Base-by-base conservation (phyloP, 2,888 invertebrate genomes). In the Timandra comae region DNA sequence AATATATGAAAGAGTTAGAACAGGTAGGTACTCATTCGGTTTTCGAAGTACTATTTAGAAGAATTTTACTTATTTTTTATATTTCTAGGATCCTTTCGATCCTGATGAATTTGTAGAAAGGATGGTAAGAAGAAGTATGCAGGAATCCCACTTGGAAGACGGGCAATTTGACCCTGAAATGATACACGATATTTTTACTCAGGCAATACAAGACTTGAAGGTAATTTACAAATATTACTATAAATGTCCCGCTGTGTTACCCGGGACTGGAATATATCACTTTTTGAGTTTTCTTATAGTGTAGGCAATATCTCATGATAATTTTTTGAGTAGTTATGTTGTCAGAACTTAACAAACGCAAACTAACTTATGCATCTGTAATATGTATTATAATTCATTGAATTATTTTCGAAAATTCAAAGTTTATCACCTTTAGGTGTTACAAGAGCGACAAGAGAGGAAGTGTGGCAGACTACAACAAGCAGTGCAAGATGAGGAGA, bases 61-160 rank as follows among this genome's bases (percentile, higher is more conserved):
- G 3, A 8, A 2, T 6, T 8, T 8, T 2, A 12, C 20, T 32
- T 7, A 29, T 32, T 12, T 16, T 30, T 33, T 32, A 23, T n/a
- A 29, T 22, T 73, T 78, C 34, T 56, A 99, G 96, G 98, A 98
- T 65, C 96, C 98, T 0, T 99, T 98, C 70, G 96, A 98, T 84
- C 93, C 97, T 7, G 96, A 97, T 62, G 98, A 98, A 69, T 99
- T 99, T 86, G 97, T 99, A 1, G 99, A 99, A 72, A 89, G 98
- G 33, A 87, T 99, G 62, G 98, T 98, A 22, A 96, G 98, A 92
- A 89, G 97, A 51, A 95, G 97, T 29, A 95, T 96, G 67, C 91
- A 90, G 53, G 93, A 91, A 58, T 88, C 91, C 10, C 91, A 90
- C 27, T 88, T 91, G 12, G 88, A 91, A 32, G 75, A 78, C 42